Evolutionary conservation across 2,113 vertebrate species (phyloP), one percentile per base, ranked within the genome.

Genomic region (Scartelaos histophorus): DNA sequence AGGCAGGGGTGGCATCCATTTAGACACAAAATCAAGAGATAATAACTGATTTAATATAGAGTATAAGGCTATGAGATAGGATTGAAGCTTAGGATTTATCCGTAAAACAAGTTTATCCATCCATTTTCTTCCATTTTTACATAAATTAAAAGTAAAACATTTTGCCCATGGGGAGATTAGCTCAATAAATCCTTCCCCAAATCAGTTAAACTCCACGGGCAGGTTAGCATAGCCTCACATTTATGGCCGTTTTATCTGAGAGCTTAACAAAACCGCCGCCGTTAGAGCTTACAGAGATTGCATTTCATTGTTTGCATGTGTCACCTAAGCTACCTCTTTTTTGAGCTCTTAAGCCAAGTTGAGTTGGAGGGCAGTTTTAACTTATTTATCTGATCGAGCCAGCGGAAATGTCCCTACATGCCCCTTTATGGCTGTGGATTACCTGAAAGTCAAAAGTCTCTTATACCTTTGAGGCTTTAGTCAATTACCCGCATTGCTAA

Each of bases 371-470:
- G 89, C 77, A 83, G 77, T 87, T 91, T 91, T 85, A 89, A 85
- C 76, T 76, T 67, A 81, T 85, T 90, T 90, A 92, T 92, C 91
- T 90, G 91, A 91, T 92, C 19, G 82, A 87, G 82, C 66, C 51
- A 68, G 51, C 22, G 66, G 85, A 88, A 89, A 74, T 84, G 85
- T 83, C 80, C 82, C 72, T 70, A 73, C 73, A 68, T 82, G 80
- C 79, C 84, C 82, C 76, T 79, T 9, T 66, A 22, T 69, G 43
- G 78, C 78, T 77, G 70, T 24, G 79, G 82, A 81, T 82, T 53
- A 74, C 58, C 78, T 81, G 82, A 84, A 84, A 70, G 80, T 78
- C 85, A 80, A 71, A 51, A 85, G 80, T 64, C 19, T 74, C 56
- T 24, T 69, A 74, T 24, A 25, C 75, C 82, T 90, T 88, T 80